Evolutionary conservation across 2,113 vertebrate genomes (phyloP), one percentile per base, ranked within the genome.

Genomic region (Brachionichthys hirsutus): DNA sequence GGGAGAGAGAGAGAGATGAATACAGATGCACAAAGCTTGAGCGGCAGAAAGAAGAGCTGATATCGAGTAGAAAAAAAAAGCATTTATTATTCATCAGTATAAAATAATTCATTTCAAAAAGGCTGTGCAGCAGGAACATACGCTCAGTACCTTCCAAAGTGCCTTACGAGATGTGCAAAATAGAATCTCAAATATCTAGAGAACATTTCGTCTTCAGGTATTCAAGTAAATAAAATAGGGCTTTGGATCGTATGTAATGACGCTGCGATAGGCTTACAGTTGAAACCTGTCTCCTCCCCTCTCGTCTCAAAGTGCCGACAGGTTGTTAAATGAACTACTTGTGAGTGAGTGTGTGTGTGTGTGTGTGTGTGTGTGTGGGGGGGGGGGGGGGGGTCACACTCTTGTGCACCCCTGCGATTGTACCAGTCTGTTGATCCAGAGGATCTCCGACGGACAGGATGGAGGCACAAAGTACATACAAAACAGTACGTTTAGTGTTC

Each of bases 71-170:
- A 83, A 90, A 87, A 82, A 82, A 80, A 78, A 19, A 50, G 65
- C 24, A 63, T 86, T 85, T 85, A 85, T 90, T 88, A 86, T 88
- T 88, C 70, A 86, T 83, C 62, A 10, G 73, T 90, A 89, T 87
- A 90, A 90, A 90, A 90, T 68, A 90, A 75, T 77, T 71, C 48
- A 70, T 85, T 81, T 85, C 14, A 62, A 85, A 85, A 87, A 84
- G 70, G 66, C 81, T 90, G 81, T 88, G 88, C 78, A 86, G 87
- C 69, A 70, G 6, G 17, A 83, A 86, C 78, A 75, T 78, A 84
- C 70, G 54, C 76, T 84, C 81, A 68, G 75, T 75, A 80, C 61
- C 8, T 70, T 80, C 80, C 56, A 81, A 85, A 86, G 82, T 87
- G 85, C 84, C 77, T 79, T 72, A 74, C 52, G 80, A 63, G 62